Evolutionary conservation across 2,797 vertebrate species (phyloP).

Genomic region (Pristis pectinata): DNA sequence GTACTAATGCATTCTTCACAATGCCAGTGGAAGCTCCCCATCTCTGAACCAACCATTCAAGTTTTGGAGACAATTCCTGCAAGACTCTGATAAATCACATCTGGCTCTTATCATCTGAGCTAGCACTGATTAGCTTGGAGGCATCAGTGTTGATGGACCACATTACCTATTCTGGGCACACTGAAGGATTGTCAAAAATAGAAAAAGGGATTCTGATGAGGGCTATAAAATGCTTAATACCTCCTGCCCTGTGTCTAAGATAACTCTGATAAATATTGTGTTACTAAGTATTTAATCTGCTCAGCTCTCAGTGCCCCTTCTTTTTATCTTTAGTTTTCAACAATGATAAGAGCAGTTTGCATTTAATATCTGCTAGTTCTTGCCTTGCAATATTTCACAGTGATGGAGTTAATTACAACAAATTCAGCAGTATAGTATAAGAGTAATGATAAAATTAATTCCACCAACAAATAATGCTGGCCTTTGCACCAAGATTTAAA

Average conservation of each 20-base stretch:
- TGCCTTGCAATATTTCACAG: neutral
- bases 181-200: constrained; percentile 30
- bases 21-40: neutral
- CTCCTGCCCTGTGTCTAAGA: constrained; percentile 27
- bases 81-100: constrained; percentile 38
- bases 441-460: neutral
- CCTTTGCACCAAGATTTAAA: neutral
- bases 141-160: constrained; percentile 36
- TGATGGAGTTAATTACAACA: neutral
- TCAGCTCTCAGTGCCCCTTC: neutral
- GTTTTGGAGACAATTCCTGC: constrained; percentile 39
- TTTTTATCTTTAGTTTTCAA: constrained; percentile 23
- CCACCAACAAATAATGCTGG: neutral
- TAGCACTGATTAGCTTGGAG: constrained; percentile 40
- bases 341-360: constrained; percentile 13
- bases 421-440: neutral
- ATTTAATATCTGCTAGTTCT: neutral
- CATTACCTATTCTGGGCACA: neutral
- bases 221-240: constrained; percentile 41
- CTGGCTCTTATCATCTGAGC: constrained; percentile 41
- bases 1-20: neutral
- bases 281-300: constrained; percentile 39
- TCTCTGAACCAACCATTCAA: constrained; percentile 21
- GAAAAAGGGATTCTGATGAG: constrained; percentile 13
- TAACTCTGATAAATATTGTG: constrained; percentile 34